These are phyloP conservation scores for Mactromeris polynyma DNA, from an alignment of 2,888 invertebrate species.

Conservation along the genomic window DNA sequence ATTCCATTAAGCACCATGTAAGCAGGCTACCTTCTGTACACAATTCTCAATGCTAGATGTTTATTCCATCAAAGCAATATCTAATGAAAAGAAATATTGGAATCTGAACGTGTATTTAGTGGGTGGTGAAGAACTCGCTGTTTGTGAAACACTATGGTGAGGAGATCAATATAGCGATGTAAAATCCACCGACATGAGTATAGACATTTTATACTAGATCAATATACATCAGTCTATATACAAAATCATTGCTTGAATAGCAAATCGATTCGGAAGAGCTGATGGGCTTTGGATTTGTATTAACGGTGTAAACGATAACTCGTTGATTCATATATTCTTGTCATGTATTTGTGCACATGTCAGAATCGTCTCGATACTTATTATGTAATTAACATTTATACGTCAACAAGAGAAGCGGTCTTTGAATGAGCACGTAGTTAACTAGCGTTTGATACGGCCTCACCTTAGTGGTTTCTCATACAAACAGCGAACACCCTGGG, in stretches of 20 bases:
- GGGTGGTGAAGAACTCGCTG: conserved; percentile 7
- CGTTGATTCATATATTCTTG: neutral
- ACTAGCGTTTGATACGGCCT: neutral
- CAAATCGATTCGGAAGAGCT: neutral
- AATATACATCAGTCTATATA: neutral
- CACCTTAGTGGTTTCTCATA: neutral
- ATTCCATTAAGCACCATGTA: neutral
- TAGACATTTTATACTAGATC: neutral
- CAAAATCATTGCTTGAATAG: neutral
- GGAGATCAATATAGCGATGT: neutral
- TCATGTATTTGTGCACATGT: neutral
- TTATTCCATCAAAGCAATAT: neutral
- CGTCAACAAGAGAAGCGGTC: neutral
- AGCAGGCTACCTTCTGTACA: neutral
- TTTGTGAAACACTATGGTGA: neutral
- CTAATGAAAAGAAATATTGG: conserved; percentile 5
- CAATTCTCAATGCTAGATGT: neutral
- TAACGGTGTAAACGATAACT: neutral
- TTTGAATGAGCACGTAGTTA: neutral
- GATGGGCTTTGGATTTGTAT: neutral
- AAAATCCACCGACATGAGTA: neutral
- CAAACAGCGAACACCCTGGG: neutral
- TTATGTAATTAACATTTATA: neutral
- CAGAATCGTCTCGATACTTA: neutral
- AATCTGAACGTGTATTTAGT: neutral